phyloP scores from a whole-genome alignment of 2,888 invertebrate genomes.

The Taphrorychus bicolor region DNA sequence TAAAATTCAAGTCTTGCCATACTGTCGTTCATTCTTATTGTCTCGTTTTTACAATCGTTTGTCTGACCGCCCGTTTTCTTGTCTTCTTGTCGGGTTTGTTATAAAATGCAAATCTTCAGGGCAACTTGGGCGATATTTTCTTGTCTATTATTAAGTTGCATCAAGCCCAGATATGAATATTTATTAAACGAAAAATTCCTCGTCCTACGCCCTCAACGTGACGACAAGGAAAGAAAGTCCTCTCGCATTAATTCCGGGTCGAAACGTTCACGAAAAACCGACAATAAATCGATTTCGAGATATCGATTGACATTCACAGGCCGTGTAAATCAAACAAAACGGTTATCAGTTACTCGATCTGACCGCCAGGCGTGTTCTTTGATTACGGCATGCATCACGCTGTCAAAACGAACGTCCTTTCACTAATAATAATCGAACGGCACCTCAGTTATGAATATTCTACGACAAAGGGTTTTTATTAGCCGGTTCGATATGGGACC shows the following conservation, averaged over 20 bases:
- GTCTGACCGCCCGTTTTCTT: slow-evolving; percentile 53
- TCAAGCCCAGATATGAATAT: not conserved
- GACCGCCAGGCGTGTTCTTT: slow-evolving; percentile 25
- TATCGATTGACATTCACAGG: slow-evolving; percentile 21
- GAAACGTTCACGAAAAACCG: not conserved
- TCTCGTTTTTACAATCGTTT: slow-evolving; percentile 52
- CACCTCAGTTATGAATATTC: slow-evolving; percentile 30
- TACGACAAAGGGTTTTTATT: slow-evolving; percentile 24
- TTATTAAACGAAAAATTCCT: not conserved
- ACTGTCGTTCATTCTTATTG: slow-evolving; percentile 51
- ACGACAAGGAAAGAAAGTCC: not conserved
- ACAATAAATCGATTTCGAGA: slow-evolving; percentile 17
- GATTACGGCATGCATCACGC: slow-evolving; percentile 33
- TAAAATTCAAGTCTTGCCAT: slow-evolving; percentile 57
- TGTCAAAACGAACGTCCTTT: slow-evolving; percentile 33
- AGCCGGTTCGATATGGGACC: slow-evolving; percentile 16
- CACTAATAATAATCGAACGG: slow-evolving; percentile 26
- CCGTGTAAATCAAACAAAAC: slow-evolving; percentile 19
- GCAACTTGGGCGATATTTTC: not conserved
- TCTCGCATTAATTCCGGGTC: slow-evolving; percentile 1
- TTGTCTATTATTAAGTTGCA: not conserved
- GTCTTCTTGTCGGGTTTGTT: slow-evolving; percentile 50
- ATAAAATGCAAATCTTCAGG: slow-evolving; percentile 54
- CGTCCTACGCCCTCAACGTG: not conserved
- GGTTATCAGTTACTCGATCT: slow-evolving; percentile 21